Base-by-base conservation (phyloP, 2,888 invertebrate genomes). In the Nineta flava region DNA sequence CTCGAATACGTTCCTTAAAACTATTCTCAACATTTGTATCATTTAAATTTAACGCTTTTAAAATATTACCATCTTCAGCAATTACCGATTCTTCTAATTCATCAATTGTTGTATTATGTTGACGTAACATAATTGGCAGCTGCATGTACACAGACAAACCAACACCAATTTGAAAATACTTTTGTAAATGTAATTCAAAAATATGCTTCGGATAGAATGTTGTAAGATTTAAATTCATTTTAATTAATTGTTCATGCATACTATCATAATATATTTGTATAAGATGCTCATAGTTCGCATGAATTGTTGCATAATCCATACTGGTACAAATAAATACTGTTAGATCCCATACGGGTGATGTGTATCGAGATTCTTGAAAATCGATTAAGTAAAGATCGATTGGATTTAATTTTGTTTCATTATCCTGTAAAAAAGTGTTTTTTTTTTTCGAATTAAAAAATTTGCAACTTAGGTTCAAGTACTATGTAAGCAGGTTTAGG, bases 251-350 rank as follows among this genome's bases (percentile, higher is more conserved):
- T 7, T 31, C 21, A 10, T 7, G 15, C 9, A 42, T 13, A 16
- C 32, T 41, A 15, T 48, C 31, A 19, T 48, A 48, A 21, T 48
- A 48, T 26, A 42, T 16, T 15, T 48, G 19, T 17, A 48, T 48
- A 2, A 48, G 5, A 16, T 31, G 16, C 31, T 48, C 48, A 19
- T 31, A 48, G 17, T 48, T 26, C 9, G 17, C 16, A 13, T 31
- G 15, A 9, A 19, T 12, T 32, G 31, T n/a, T 31, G 42, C 48
- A 32, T n/a, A 15, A 4, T 13, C 41, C 32, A 31, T 48, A 19
- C 48, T 42, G 2, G 19, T 42, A 13, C 42, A 48, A 3, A 48
- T 41, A 42, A 48, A 48, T n/a, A 31, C n/a, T 5, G 48, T 42
- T 16, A 48, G 15, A 32, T 48, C 48, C 12, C n/a, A n/a, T 26